Percentiles rank a stretch among this genome's conserved stretches.
These are phyloP conservation scores for Pinna nobilis DNA, from an alignment of 1,140 invertebrate species.

Conservation along the genomic window DNA sequence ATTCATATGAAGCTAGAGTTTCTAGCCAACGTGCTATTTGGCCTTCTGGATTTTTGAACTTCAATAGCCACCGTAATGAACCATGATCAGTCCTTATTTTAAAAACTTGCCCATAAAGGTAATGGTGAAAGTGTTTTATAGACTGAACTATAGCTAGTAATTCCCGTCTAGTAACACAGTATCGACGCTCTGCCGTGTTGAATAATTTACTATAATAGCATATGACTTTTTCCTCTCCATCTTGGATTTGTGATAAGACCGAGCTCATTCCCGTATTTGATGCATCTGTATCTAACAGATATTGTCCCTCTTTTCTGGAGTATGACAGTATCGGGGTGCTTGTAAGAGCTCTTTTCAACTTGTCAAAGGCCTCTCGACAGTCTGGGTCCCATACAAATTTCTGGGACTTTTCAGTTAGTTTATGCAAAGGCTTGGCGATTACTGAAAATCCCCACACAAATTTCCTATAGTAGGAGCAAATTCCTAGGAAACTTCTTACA, in stretches of 20 bases:
- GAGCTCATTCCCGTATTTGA: not conserved
- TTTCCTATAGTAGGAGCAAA: slow-evolving; percentile 55
- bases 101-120: slow-evolving; percentile 21
- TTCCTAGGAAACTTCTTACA: slow-evolving; percentile 61
- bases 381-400: slow-evolving; percentile 5
- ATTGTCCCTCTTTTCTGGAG: slow-evolving; percentile 2
- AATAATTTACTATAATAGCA: slow-evolving; percentile 19
- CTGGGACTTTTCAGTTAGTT: slow-evolving; percentile 11
- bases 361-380: slow-evolving; percentile 23
- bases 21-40: slow-evolving; percentile 24
- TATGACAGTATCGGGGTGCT: slow-evolving; percentile 4
- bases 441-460: slow-evolving; percentile 49
- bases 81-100: slow-evolving; percentile 25
- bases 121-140: slow-evolving; percentile 29
- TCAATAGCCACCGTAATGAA: slow-evolving; percentile 20
- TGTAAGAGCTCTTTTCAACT: slow-evolving; percentile 13
- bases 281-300: slow-evolving; percentile 16
- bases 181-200: slow-evolving; percentile 3
- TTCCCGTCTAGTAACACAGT: slow-evolving; percentile 26
- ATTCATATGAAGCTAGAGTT: slow-evolving; percentile 22
- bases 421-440: slow-evolving; percentile 38
- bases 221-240: slow-evolving; percentile 16
- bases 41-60: slow-evolving; percentile 30
- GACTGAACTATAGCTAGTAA: not conserved
- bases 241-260: slow-evolving; percentile 3